These are phyloP conservation scores for Molossus molossus DNA, from an alignment of 2,797 vertebrate species.

Conservation along the genomic window DNA sequence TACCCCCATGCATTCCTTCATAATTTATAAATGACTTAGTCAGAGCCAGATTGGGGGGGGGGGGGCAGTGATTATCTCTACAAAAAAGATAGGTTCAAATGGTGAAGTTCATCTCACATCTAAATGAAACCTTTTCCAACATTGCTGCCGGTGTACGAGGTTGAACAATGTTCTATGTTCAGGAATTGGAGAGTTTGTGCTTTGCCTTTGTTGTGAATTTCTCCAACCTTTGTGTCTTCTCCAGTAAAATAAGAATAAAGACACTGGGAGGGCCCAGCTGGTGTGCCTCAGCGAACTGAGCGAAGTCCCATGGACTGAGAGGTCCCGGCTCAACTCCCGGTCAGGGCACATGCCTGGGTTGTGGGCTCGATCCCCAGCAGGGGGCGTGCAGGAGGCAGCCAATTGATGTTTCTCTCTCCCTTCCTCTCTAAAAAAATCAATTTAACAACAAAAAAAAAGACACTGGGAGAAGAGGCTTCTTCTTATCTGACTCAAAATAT, in stretches of 20 bases:
- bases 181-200: background rate
- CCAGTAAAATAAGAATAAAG: background rate
- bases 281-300: no score
- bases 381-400: no score
- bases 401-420: no score
- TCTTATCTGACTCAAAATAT: background rate
- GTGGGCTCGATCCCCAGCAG: no score
- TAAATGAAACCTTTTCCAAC: constrained; percentile 35
- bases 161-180: background rate
- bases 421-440: no score
- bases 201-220: background rate
- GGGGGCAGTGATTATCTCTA: background rate
- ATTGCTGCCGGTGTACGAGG: background rate
- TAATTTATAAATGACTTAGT: background rate
- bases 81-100: background rate
- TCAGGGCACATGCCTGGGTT: no score
- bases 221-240: background rate
- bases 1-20: background rate
- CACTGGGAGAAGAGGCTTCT: background rate
- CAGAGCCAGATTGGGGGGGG: no score
- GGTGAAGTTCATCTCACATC: background rate
- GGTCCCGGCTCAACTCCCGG: no score
- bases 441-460: background rate
- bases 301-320: no score
- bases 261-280: background rate